phyloP scores from a whole-genome alignment of 2,888 invertebrate species.

The Sthenelais limicola region DNA sequence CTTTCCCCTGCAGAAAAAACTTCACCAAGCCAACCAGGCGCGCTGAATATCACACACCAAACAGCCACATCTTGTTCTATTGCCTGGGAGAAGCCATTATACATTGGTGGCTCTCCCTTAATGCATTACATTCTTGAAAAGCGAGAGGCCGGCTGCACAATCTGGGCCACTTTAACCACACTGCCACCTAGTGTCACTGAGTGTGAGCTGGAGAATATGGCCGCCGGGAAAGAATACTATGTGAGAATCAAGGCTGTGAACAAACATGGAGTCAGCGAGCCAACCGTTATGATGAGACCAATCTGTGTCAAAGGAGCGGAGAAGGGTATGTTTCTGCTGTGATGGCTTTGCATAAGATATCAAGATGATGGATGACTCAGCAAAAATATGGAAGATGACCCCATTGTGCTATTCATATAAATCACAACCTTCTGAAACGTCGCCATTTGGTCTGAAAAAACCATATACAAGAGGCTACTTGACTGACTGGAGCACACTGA shows the following conservation, averaged over 20 bases:
- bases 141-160: slow-evolving; percentile 50
- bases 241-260: slow-evolving; percentile 57
- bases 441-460: too few relatives aligned
- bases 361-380: too few relatives aligned
- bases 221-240: slow-evolving; percentile 55
- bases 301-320: slow-evolving; percentile 45
- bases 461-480: too few relatives aligned
- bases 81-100: slow-evolving; percentile 53
- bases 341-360: too few relatives aligned
- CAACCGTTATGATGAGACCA: slow-evolving; percentile 48
- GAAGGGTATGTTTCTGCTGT: slow-evolving; percentile 41
- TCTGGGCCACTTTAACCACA: slow-evolving; percentile 59
- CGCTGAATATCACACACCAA: slow-evolving; percentile 44
- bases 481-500: too few relatives aligned
- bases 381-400: too few relatives aligned
- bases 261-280: slow-evolving; percentile 52
- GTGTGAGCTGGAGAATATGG: slow-evolving; percentile 55
- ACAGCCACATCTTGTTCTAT: slow-evolving; percentile 46
- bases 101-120: slow-evolving; percentile 53
- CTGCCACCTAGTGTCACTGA: slow-evolving; percentile 50
- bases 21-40: slow-evolving; percentile 44
- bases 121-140: slow-evolving; percentile 68
- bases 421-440: too few relatives aligned
- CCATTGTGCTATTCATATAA: too few relatives aligned
- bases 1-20: slow-evolving; percentile 8